Evolutionary conservation across 2,888 invertebrate species (phyloP), one percentile per base, ranked within the genome.

Genomic region (Eupithecia tripunctaria): DNA sequence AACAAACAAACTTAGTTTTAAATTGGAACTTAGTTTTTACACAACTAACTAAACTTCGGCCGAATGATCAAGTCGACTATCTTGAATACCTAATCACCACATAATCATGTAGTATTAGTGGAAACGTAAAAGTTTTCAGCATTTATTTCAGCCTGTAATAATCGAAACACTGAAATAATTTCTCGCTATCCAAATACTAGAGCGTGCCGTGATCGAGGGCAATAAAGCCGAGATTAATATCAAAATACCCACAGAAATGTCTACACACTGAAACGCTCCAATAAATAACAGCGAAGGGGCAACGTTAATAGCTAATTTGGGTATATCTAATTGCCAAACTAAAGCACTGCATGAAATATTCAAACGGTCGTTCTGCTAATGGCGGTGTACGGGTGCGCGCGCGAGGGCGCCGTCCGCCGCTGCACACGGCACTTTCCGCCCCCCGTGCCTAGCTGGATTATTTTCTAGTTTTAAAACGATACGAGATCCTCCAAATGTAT

Each of bases 321-420:
- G 75, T 76, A 78, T 74, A 78, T 79, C 79, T 78, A 79, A 79
- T 79, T 79, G 79, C 75, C 73, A 65, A 79, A 79, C 79, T 79
- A 79, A 78, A 78, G 71, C 77, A 74, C 77, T 74, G 72, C 67
- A 77, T 79, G 76, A 79, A 77, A 79, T 79, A 79, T 78, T 79
- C 78, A 79, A 76, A 70, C 73, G 77, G 72, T 73, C 77, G 75
- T 79, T 75, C 68, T 67, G 41, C 71, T 76, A 75, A 78, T 78
- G 76, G 73, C 72, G 74, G 74, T 65, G 68, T 70, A 66, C 62
- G 56, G 60, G 71, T 68, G 67, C 69, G 21, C 65, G 70, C 68
- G 67, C 4, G 25, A 25, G 14, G 43, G 18, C 43, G 43, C 43
- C 59, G 7, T 14, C 5, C 27, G 15, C 27, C 27, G 27, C 59